Base-by-base conservation (phyloP, 1,140 invertebrate species). In the Drosophila equinoxialis region DNA sequence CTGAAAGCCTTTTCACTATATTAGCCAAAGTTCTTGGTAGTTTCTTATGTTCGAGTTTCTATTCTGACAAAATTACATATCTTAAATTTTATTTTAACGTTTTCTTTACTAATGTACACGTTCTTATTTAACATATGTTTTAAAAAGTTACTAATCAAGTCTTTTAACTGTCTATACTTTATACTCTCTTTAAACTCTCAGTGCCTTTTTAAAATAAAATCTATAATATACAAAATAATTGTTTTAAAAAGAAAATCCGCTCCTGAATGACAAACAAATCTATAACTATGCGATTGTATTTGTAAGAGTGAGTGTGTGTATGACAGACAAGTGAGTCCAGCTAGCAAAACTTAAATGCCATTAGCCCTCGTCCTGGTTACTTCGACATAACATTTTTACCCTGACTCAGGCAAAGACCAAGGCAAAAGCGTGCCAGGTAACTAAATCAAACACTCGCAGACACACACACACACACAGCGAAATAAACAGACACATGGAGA, bases 351-450 rank as follows among this genome's bases (percentile, higher is more conserved):
- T 87, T 89, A 89, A 89, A 89, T 89, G 84, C 80, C 80, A 89
- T 89, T 89, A 89, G 84, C 78, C 83, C 78, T 86, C 76, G 76
- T 74, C 65, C 74, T 69, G 70, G 55, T 39, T 39, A 13, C 37
- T 39, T 67, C 14, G 20, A 64, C 66, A 70, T 62, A 45, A 77
- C 74, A 77, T 74, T 77, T 77, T 68, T 48, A 68, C 60, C 76
- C 75, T 71, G 64, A 45, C 67, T 59, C 62, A 42, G 55, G 58
- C 58, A 35, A 33, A 45, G 68, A 39, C 35, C 1, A 51, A 58
- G 55, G 68, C 77, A 78, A 74, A 89, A 87, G 83, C 83, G 83
- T 87, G 83, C 83, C 83, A 87, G 83, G 83, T 87, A 87, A 89
- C 77, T 83, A 75, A 77, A 54, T 70, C 60, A 76, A 64, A 81